Evolutionary conservation across 1,140 invertebrate genomes (phyloP).

Genomic region (Whitmania pigra): DNA sequence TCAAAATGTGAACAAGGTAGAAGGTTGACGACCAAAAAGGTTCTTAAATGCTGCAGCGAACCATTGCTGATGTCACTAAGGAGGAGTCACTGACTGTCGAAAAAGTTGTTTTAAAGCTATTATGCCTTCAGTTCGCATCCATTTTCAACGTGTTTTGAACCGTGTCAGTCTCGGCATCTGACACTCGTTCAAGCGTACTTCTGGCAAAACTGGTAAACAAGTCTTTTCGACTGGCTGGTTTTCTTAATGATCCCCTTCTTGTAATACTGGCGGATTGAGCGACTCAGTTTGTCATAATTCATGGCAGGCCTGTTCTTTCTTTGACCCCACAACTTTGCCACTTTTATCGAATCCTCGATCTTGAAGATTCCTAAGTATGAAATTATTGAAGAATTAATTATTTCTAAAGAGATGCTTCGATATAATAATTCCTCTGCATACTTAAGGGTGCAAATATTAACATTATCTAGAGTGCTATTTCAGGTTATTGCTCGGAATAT

Average conservation of each 20-base stretch:
- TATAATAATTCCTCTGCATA: neutral
- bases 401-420: neutral
- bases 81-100: too few species aligned
- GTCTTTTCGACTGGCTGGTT: conserved; percentile 85
- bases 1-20: too few species aligned
- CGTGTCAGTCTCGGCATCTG: neutral
- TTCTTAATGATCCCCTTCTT: conserved; percentile 99
- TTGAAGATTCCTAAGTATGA: conserved; percentile 73
- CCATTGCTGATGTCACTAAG: too few species aligned
- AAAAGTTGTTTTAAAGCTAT: too few species aligned
- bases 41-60: too few species aligned
- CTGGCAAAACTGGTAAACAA: conserved; percentile 97
- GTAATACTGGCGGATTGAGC: conserved; percentile 97
- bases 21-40: too few species aligned
- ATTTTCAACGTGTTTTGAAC: too few species aligned
- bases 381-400: neutral
- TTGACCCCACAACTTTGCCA: conserved; percentile 87
- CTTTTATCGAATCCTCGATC: conserved; percentile 92
- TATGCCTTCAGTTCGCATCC: too few species aligned
- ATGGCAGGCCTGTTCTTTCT: conserved; percentile 94
- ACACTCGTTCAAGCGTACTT: conserved; percentile 51
- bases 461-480: too few species aligned
- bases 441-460: too few species aligned
- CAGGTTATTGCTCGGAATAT: neutral
- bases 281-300: conserved; percentile 98